These are phyloP conservation scores for Tholera decimalis DNA, from an alignment of 2,888 invertebrate genomes.

Conservation along the genomic window DNA sequence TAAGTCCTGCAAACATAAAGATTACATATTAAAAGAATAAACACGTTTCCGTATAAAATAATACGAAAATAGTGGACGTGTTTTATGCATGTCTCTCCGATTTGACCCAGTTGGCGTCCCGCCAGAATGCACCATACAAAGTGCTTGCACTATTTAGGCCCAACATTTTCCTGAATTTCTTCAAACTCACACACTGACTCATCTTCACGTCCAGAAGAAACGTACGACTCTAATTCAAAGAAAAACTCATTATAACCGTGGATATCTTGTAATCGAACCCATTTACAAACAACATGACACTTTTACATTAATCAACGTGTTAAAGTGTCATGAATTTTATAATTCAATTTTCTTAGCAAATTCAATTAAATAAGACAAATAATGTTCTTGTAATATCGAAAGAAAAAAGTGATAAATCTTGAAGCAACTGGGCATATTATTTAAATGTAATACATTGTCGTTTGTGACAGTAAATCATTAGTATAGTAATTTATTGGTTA, in stretches of 20 bases:
- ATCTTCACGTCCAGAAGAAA: slow-evolving; percentile 53
- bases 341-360: slow-evolving; percentile 29
- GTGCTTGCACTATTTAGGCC: slow-evolving; percentile 69
- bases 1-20: slow-evolving; percentile 93
- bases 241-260: slow-evolving; percentile 30
- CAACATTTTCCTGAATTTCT: slow-evolving; percentile 66
- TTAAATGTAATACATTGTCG: slow-evolving; percentile 35
- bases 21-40: slow-evolving; percentile 48
- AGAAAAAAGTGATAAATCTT: slow-evolving; percentile 37
- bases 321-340: slow-evolving; percentile 18
- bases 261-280: slow-evolving; percentile 23
- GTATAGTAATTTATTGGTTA: slow-evolving; percentile 44
- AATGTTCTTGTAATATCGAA: slow-evolving; percentile 12
- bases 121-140: slow-evolving; percentile 79
- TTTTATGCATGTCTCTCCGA: slow-evolving; percentile 76
- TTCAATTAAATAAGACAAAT: slow-evolving; percentile 31
- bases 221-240: slow-evolving; percentile 38
- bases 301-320: slow-evolving; percentile 25
- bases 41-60: slow-evolving; percentile 48
- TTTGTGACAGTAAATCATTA: slow-evolving; percentile 46
- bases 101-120: slow-evolving; percentile 83
- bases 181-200: slow-evolving; percentile 48
- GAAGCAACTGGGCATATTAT: slow-evolving; percentile 28
- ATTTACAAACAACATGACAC: slow-evolving; percentile 16
- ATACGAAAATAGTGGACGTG: slow-evolving; percentile 67